These are phyloP conservation scores for Actinia equina DNA, from an alignment of 64 coral and sea anemone genomes.

Conservation along the genomic window DNA sequence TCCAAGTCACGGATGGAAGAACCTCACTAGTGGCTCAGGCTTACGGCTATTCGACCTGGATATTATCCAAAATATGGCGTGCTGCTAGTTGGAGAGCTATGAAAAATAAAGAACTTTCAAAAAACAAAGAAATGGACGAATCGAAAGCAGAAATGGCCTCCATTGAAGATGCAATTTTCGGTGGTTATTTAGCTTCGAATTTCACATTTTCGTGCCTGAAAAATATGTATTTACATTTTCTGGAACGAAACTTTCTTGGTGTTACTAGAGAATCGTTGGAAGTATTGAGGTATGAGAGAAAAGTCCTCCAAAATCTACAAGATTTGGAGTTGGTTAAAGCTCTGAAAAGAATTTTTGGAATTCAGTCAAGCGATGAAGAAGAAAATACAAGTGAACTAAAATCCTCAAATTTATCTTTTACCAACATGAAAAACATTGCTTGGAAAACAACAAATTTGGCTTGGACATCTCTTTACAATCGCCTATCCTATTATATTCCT, in stretches of 20 bases:
- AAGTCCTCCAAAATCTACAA: slow-evolving; percentile 2
- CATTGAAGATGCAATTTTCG: not conserved
- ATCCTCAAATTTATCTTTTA: not conserved
- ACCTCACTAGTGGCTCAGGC: not conserved
- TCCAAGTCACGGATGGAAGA: not conserved
- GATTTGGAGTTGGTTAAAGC: not conserved
- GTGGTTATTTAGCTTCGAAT: not conserved
- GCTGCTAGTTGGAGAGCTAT: not conserved
- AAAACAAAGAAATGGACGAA: not conserved
- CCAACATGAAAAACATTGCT: not conserved
- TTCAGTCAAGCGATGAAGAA: not conserved
- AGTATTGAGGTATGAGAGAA: not conserved
- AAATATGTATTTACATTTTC: slow-evolving; percentile 7
- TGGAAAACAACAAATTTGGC: not conserved
- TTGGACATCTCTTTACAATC: not conserved
- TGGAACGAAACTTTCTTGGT: not conserved
- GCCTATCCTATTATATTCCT: not conserved
- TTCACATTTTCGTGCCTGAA: not conserved
- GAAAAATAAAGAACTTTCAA: not conserved
- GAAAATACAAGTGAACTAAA: not conserved
- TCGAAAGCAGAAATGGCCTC: not conserved
- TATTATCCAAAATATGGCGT: not conserved
- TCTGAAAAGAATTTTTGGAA: not conserved
- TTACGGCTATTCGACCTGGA: slow-evolving; percentile 6
- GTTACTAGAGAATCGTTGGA: not conserved